phyloP scores from a whole-genome alignment of 2,888 invertebrate species.

The Cactoblastis cactorum region DNA sequence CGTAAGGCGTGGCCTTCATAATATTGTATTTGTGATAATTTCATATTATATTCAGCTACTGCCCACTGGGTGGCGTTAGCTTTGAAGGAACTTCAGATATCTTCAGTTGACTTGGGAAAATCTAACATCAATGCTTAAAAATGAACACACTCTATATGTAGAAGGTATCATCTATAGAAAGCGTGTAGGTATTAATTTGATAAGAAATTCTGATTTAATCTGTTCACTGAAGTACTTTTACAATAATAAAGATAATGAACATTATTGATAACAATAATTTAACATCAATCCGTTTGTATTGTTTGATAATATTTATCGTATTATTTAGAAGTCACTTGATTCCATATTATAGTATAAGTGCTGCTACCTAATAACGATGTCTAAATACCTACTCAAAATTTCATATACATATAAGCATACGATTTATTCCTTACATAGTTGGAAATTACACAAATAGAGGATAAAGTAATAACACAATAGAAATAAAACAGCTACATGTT shows the following conservation, averaged over 20 bases:
- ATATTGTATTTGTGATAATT: too few species aligned
- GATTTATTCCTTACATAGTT: not conserved
- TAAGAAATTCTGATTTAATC: constrained; percentile 67
- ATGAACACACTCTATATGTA: too few species aligned
- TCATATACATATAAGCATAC: too few species aligned
- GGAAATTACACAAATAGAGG: not conserved
- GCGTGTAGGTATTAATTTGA: constrained; percentile 42
- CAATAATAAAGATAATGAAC: constrained; percentile 69
- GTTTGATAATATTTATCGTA: constrained; percentile 69
- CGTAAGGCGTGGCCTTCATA: too few species aligned
- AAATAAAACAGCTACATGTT: constrained; percentile 53
- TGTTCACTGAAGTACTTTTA: constrained; percentile 63
- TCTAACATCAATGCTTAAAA: too few species aligned
- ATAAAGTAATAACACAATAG: constrained; percentile 35
- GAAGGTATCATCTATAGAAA: constrained; percentile 19
- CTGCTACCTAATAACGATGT: constrained; percentile 26
- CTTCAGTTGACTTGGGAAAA: too few species aligned
- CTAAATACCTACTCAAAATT: not conserved
- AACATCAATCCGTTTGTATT: constrained; percentile 68
- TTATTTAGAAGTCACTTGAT: constrained; percentile 55
- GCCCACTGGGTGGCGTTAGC: too few species aligned
- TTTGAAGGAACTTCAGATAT: too few species aligned
- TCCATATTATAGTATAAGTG: constrained; percentile 37
- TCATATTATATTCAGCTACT: too few species aligned
- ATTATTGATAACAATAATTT: constrained; percentile 70